These are phyloP conservation scores for Eupristina koningsbergeri DNA, from an alignment of 1,140 invertebrate genomes.

Conservation along the genomic window DNA sequence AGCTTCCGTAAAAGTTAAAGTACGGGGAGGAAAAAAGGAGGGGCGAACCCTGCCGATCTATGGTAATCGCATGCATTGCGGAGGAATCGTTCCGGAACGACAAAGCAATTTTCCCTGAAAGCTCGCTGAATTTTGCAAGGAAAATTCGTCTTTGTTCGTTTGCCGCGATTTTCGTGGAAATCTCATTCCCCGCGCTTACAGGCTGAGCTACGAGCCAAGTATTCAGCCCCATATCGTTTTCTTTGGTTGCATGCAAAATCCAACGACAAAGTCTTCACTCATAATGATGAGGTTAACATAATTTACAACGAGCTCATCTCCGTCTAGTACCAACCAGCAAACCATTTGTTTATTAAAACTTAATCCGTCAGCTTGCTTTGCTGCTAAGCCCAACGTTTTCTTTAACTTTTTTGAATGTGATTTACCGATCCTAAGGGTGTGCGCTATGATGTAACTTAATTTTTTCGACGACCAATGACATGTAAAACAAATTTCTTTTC, in stretches of 20 bases:
- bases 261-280: neutral
- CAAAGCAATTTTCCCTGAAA: constrained; percentile 33
- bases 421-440: neutral
- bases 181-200: neutral
- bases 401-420: neutral
- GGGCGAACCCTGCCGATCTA: neutral
- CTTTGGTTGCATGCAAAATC: too few species aligned
- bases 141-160: constrained; percentile 25
- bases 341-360: neutral
- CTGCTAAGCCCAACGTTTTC: neutral
- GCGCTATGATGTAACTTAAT: neutral
- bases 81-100: constrained; percentile 4
- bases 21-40: neutral
- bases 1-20: neutral
- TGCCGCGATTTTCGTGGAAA: neutral
- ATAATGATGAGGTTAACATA: too few species aligned
- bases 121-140: constrained; percentile 6
- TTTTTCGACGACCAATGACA: too few species aligned
- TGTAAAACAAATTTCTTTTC: neutral
- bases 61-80: neutral
- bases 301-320: too few species aligned
- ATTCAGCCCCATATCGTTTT: neutral
- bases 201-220: neutral
- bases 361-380: neutral
- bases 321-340: neutral